Evolutionary conservation across 2,113 vertebrate species (phyloP).

Genomic region (Dicaeum eximium): DNA sequence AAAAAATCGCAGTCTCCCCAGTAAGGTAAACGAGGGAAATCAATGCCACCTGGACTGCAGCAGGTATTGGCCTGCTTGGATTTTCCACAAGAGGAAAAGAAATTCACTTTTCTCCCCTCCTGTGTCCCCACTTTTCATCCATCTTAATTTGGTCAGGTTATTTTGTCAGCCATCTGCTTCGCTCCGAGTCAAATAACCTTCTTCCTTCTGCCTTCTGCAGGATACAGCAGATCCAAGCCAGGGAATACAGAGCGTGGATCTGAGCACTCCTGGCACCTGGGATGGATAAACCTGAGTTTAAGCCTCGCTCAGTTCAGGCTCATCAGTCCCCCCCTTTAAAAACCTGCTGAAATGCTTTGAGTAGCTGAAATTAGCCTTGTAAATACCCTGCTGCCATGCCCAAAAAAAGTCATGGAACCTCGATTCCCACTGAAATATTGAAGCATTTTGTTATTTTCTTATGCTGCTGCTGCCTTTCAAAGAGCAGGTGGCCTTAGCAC

Average conservation of each 20-base stretch:
- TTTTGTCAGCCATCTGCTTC: constrained; percentile 52
- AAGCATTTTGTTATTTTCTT: not conserved
- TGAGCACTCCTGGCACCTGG: constrained; percentile 17
- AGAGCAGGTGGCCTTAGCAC: constrained; percentile 16
- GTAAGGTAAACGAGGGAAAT: constrained; percentile 53
- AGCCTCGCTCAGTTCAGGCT: not conserved
- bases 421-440: not conserved
- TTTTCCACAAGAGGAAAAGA: constrained; percentile 39
- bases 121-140: constrained; percentile 43
- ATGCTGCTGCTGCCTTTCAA: not conserved
- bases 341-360: constrained; percentile 26
- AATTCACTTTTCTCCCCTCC: constrained; percentile 14
- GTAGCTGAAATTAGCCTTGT: constrained; percentile 32
- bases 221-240: not conserved
- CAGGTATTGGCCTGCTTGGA: constrained; percentile 44
- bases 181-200: constrained; percentile 58
- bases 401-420: not conserved
- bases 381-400: not conserved
- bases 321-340: not conserved
- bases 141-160: constrained; percentile 52
- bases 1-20: constrained; percentile 47
- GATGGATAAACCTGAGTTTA: not conserved
- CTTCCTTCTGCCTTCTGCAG: constrained; percentile 1
- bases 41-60: constrained; percentile 57
- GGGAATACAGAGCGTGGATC: not conserved